phyloP scores from a whole-genome alignment of 2,797 vertebrate genomes.

The Enteromius anoplus region DNA sequence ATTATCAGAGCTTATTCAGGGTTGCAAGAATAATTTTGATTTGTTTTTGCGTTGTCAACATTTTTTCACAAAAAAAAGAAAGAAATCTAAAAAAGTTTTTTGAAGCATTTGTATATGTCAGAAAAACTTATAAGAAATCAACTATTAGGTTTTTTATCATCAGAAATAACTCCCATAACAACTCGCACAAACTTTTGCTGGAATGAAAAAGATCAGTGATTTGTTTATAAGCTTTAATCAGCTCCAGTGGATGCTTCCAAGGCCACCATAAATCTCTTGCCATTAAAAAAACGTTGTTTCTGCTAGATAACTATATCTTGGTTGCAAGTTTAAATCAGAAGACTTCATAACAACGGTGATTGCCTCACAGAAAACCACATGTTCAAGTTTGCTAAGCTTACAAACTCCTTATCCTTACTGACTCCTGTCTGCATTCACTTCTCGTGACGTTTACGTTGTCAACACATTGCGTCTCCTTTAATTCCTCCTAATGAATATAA shows the following conservation, averaged over 20 bases:
- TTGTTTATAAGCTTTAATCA: constrained; percentile 21
- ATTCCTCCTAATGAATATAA: background rate
- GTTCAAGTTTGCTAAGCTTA: constrained; percentile 1
- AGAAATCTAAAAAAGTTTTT: too few species aligned
- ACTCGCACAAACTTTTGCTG: background rate
- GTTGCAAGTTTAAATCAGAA: constrained; percentile 3
- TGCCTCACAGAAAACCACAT: constrained; percentile 16
- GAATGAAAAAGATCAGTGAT: background rate
- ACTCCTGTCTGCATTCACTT: background rate
- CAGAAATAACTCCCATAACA: background rate
- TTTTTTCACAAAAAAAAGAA: background rate
- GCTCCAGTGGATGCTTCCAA: constrained; percentile 1
- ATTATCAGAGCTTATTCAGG: background rate
- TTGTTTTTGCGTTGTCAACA: background rate
- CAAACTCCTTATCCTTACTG: background rate
- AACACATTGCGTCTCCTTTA: background rate
- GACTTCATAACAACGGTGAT: background rate
- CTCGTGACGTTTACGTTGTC: background rate
- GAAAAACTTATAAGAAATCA: background rate
- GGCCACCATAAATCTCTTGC: constrained; percentile 3
- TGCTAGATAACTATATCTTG: constrained; percentile 10
- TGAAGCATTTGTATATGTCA: background rate
- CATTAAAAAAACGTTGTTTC: background rate
- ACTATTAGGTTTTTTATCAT: background rate
- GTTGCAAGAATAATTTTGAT: background rate